A percentile compares a stretch with the other conserved stretches of the same genome.
Evolutionary conservation across 2,888 invertebrate genomes (phyloP).

Genomic region (Microctonus hyperodae): DNA sequence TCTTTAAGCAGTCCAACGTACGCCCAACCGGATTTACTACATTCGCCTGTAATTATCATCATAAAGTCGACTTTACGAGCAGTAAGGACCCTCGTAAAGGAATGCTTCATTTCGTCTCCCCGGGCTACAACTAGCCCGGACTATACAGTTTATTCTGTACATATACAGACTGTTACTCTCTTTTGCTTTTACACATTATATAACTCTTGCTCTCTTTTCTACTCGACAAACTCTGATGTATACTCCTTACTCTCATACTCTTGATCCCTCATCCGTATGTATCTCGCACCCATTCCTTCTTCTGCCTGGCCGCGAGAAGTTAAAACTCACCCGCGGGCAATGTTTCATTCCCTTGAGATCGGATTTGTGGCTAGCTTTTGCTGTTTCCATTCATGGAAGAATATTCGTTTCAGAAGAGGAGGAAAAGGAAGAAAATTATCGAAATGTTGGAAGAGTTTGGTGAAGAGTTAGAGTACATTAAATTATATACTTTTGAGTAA

Average conservation of each 20-base stretch:
- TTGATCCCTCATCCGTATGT: conserved; percentile 27
- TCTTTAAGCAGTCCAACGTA: conserved; percentile 23
- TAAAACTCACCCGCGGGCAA: conserved; percentile 31
- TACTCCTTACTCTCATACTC: conserved; percentile 11
- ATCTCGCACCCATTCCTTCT: conserved; percentile 18
- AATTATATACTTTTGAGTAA: neutral
- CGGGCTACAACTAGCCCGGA: conserved; percentile 35
- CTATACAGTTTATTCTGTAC: neutral
- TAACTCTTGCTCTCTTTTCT: neutral
- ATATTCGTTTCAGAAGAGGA: conserved; percentile 12
- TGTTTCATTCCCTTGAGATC: conserved; percentile 33
- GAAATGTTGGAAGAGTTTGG: neutral
- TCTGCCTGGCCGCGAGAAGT: conserved; percentile 30
- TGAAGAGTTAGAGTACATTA: neutral
- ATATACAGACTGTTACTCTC: neutral
- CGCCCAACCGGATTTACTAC: conserved; percentile 61
- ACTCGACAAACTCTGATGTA: neutral
- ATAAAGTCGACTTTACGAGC: conserved; percentile 64
- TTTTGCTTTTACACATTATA: neutral
- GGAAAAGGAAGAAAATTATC: neutral
- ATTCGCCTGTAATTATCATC: conserved; percentile 63
- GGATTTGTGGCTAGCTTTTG: conserved; percentile 16
- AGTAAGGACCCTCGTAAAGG: conserved; percentile 63
- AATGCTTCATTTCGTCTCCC: conserved; percentile 62
- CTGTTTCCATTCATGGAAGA: conserved; percentile 16